Evolutionary conservation across 2,797 vertebrate genomes (phyloP), one percentile per base, ranked within the genome.

Genomic region (Falco naumanni): DNA sequence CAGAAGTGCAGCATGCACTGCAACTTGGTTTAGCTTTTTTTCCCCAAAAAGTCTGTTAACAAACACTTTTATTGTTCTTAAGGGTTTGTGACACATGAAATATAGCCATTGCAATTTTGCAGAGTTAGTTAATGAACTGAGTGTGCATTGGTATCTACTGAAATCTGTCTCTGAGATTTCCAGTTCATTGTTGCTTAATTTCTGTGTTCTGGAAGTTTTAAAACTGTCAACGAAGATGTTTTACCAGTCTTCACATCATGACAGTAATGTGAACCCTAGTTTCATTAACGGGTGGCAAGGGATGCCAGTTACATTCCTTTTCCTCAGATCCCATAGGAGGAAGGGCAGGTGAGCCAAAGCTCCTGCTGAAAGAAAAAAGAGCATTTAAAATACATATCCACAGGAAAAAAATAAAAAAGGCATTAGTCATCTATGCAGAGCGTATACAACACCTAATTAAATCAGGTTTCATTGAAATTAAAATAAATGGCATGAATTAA

Each of bases 391-490:
- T 72, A 76, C 1, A 0, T 65, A 72, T 34, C 31, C 47, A 22
- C 3, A 28, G 82, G 69, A 50, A 91, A 75, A 89, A 74, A 77
- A 47, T 20, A 24, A 80, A 56, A 86, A 47, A 28, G 65, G 24
- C 3, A 3, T 91, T 76, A 91, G 72, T 76, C 72, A 63, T 72
- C 79, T 85, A 37, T 90, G 80, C 92, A 95, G 95, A 97, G 94
- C 94, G 87, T 93, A 96, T 85, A 91, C 56, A 61, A 87, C 82
- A 70, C 87, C 91, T 96, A 80, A 97, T 97, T 97, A 96, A 97
- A 96, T 93, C 89, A 95, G 71, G 84, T 96, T 95, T 95, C 95
- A 96, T 61, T 96, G 94, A 89, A 94, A 97, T 96, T 71, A 97
- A 97, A 97, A 93, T 82, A 95, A 89, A 86, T 29, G 74, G 89